These are phyloP conservation scores for Anser cygnoides DNA, from an alignment of 2,113 vertebrate species.

Conservation along the genomic window DNA sequence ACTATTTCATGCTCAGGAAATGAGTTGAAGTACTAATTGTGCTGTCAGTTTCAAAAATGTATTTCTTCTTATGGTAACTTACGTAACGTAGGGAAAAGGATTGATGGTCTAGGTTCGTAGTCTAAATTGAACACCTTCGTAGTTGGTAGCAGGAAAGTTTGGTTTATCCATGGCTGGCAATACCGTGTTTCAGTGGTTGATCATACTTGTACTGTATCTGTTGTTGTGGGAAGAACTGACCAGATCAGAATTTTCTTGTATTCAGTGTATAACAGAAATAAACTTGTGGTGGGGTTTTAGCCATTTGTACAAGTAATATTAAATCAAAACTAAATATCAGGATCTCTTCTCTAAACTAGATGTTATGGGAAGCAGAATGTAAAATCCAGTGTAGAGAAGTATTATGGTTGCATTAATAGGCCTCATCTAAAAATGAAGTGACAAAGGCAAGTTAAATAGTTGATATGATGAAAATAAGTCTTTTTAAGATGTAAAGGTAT, in stretches of 20 bases:
- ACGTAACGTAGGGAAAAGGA: not conserved
- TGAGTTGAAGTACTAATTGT: not conserved
- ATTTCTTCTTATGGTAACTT: not conserved
- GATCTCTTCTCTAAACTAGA: not conserved
- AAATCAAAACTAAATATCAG: not conserved
- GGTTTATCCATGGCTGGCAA: not conserved
- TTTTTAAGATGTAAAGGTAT: not conserved
- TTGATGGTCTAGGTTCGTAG: not conserved
- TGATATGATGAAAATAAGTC: not conserved
- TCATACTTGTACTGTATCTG: fast-evolving
- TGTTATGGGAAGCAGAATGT: not conserved
- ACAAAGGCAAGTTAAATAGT: not conserved
- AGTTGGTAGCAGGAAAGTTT: not conserved
- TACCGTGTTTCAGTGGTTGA: not conserved
- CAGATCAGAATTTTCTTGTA: not conserved
- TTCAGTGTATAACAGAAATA: not conserved
- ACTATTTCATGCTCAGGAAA: not conserved
- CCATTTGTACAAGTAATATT: not conserved
- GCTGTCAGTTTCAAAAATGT: not conserved
- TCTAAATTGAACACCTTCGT: not conserved
- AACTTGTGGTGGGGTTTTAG: not conserved
- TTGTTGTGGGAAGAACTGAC: not conserved
- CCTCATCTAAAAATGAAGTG: not conserved
- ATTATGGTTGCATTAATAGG: not conserved
- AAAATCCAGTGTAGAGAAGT: not conserved